These are phyloP conservation scores for Anneissia japonica DNA, from an alignment of 35 echinoderm and acorn worm species.

Conservation along the genomic window DNA sequence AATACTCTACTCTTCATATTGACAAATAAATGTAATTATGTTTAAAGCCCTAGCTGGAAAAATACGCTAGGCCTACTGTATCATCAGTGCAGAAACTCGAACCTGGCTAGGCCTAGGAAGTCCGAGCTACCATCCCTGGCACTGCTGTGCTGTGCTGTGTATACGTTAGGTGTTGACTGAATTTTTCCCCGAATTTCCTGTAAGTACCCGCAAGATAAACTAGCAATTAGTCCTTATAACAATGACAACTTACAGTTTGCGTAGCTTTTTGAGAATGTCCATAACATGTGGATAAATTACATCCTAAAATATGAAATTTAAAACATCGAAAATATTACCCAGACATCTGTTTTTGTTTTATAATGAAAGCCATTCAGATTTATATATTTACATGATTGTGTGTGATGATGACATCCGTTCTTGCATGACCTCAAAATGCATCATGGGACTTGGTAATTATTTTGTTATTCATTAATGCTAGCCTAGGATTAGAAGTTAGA, in stretches of 20 bases:
- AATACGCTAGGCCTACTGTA: too few relatives aligned
- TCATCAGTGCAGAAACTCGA: too few relatives aligned
- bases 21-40: too few relatives aligned
- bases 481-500: too few relatives aligned
- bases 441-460: neutral
- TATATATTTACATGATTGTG: neutral
- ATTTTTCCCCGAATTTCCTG: too few relatives aligned
- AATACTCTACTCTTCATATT: too few relatives aligned
- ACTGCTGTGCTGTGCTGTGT: too few relatives aligned
- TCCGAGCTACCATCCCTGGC: neutral
- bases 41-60: too few relatives aligned
- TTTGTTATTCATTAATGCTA: too few relatives aligned
- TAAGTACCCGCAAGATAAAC: neutral
- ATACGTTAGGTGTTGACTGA: too few relatives aligned
- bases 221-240: neutral
- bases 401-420: neutral
- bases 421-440: neutral
- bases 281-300: neutral
- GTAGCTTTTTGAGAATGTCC: neutral
- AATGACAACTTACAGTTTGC: neutral
- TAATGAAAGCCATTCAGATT: neutral
- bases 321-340: neutral
- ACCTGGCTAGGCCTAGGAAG: neutral
- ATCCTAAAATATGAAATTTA: neutral
- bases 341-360: neutral